Evolutionary conservation across 53 echinoderm and acorn worm species (phyloP), one percentile per base, ranked within the genome.

Genomic region (Hippasteria phrygiana): DNA sequence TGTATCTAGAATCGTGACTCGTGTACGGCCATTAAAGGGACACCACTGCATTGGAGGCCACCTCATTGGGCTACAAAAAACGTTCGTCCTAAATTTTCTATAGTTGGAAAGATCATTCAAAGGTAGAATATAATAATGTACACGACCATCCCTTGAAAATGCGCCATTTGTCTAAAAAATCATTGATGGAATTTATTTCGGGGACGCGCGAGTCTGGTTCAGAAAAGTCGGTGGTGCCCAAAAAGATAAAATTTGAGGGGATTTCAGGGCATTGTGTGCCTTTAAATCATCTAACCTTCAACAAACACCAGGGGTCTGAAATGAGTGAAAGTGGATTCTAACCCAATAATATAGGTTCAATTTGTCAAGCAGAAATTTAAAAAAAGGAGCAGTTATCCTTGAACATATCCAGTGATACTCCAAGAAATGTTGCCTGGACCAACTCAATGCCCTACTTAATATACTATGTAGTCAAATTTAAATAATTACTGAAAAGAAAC

Each of bases 381-480:
- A 24, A 39, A 38, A 56, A 74, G 42, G 26, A 40, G 17, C 0
- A 59, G 39, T 37, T 56, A 37, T 42, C 39, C 79, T 37, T 39
- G 38, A 41, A 59, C 20, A 31, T 79, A 79, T 24, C 59, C 79
- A 79, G 79, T 56, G 79, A 40, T 38, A 59, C 17, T 55, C 40
- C 35, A 77, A 38, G 40, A 62, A 39, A 56, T 40, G 22, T 79
- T 50, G 73, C 13, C 2, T 67, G 16, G 16, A 33, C 6, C 72
- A n/a, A n/a, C 10, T 43, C 9, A 73, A 42, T 45, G 6, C 11
- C 5, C 46, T 11, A 5, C 59, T 24, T 17, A 24, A 24, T 18
- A 16, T 3, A 17, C 26, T 26, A 3, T 24, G 26, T 59, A 2
- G 26, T 17, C 26, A 2, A 26, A 24, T 4, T 26, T 59, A 24